A percentile compares a stretch with the other conserved stretches of the same genome.
phyloP scores from a whole-genome alignment of 2,113 vertebrate genomes.

The Panthera tigris region DNA sequence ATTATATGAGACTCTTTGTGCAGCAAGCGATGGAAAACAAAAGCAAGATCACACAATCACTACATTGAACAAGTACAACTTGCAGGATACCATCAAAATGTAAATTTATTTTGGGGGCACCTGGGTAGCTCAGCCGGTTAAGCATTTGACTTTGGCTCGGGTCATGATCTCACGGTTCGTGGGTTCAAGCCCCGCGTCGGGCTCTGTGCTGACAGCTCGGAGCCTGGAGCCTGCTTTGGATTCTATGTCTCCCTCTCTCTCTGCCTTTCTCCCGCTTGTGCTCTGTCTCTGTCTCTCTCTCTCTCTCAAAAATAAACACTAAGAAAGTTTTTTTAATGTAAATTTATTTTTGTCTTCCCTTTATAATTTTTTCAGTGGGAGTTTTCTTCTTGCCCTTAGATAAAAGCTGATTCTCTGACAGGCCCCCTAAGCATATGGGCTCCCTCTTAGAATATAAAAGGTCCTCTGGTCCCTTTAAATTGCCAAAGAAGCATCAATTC shows the following conservation, averaged over 20 bases:
- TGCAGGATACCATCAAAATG: not conserved
- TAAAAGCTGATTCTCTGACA: not conserved
- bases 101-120: not conserved
- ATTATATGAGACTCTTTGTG: not conserved
- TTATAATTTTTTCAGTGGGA: not conserved
- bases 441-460: slow-evolving; percentile 4
- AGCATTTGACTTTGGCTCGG: too few species aligned
- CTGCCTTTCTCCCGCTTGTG: too few species aligned
- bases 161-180: too few species aligned
- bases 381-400: not conserved
- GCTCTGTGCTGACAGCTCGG: too few species aligned
- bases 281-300: too few species aligned
- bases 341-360: not conserved
- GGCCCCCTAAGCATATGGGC: not conserved
- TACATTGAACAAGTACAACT: not conserved
- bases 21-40: not conserved
- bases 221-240: too few species aligned
- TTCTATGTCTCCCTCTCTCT: too few species aligned
- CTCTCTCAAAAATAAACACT: too few species aligned
- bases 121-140: too few species aligned
- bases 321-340: too few species aligned
- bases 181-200: too few species aligned
- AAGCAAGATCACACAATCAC: not conserved
- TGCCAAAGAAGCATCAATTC: not conserved
- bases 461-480: not conserved